A percentile compares a stretch with the other conserved stretches of the same genome.
Conservation (phyloP, 2,113 vertebrate genomes). For the Perca flavescens region DNA sequence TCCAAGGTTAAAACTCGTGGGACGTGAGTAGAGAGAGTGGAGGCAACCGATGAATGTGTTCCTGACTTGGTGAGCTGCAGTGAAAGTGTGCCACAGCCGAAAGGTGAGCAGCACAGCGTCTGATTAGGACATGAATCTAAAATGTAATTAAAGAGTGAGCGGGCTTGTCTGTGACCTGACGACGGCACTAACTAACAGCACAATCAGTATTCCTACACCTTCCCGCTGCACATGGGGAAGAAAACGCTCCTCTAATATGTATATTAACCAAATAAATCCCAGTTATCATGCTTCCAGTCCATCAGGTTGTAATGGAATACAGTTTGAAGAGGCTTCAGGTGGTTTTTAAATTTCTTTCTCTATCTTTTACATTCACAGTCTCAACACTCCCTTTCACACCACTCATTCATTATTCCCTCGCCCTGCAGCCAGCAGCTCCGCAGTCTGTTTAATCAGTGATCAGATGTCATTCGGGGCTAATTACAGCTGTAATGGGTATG, state of each 20-base stretch:
- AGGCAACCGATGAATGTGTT: not conserved
- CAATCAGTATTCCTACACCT: conserved; percentile 52
- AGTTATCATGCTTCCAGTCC: not conserved
- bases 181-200: conserved; percentile 39
- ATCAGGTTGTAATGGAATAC: conserved; percentile 3
- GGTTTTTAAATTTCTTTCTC: conserved; percentile 19
- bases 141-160: conserved; percentile 74
- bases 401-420: conserved; percentile 16
- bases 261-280: conserved; percentile 12
- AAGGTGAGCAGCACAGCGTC: conserved; percentile 52
- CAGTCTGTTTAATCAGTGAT: conserved; percentile 64
- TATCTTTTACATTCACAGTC: not conserved
- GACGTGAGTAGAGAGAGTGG: not conserved
- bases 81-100: conserved; percentile 19
- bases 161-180: conserved; percentile 46
- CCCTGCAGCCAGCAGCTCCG: conserved; percentile 37
- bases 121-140: conserved; percentile 72
- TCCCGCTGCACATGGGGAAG: not conserved
- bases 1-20: conserved; percentile 35
- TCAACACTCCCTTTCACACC: conserved; percentile 10
- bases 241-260: conserved; percentile 23
- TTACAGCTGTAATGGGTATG: conserved; percentile 71
- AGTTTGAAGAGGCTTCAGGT: conserved; percentile 46
- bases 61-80: conserved; percentile 7
- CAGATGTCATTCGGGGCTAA: conserved; percentile 64